Evolutionary conservation across 1,140 invertebrate genomes (phyloP).

Genomic region (Aphelinus certus): DNA sequence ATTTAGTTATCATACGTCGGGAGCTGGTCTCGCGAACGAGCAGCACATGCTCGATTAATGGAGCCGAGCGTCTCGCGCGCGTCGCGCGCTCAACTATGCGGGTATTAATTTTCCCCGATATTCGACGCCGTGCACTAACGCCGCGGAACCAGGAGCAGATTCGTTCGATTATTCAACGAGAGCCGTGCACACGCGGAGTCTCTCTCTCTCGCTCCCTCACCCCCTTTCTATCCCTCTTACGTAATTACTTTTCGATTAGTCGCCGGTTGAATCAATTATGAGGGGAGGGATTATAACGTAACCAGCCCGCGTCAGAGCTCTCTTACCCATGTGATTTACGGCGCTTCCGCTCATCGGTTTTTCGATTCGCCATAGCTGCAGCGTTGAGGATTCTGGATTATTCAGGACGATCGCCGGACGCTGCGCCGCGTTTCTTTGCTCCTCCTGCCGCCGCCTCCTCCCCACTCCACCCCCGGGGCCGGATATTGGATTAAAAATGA

Average conservation of each 20-base stretch:
- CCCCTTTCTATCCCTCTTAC: neutral
- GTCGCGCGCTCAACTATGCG: conserved; percentile 33
- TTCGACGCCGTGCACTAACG: conserved; percentile 2
- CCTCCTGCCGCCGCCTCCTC: neutral
- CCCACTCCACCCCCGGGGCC: neutral
- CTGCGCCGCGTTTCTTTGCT: neutral
- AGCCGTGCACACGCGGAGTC: conserved; percentile 6
- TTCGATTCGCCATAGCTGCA: neutral
- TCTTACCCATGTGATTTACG: neutral
- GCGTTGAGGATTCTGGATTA: neutral
- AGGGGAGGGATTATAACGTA: neutral
- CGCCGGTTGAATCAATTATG: conserved; percentile 33
- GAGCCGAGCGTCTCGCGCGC: conserved; percentile 35
- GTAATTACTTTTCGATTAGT: conserved; percentile 39
- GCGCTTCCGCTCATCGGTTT: conserved; percentile 20
- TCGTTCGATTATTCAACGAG: conserved; percentile 37
- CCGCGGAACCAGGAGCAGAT: conserved; percentile 25
- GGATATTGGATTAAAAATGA: neutral
- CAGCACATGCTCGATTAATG: conserved; percentile 48
- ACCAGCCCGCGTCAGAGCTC: too few relatives aligned
- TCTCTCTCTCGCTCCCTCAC: neutral
- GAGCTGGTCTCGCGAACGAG: conserved; percentile 8
- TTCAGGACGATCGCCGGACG: neutral
- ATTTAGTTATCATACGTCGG: conserved; percentile 34
- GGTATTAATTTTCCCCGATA: conserved; percentile 53